Base-by-base conservation (phyloP, 2,888 invertebrate genomes). In the Chaetoderma sp. region DNA sequence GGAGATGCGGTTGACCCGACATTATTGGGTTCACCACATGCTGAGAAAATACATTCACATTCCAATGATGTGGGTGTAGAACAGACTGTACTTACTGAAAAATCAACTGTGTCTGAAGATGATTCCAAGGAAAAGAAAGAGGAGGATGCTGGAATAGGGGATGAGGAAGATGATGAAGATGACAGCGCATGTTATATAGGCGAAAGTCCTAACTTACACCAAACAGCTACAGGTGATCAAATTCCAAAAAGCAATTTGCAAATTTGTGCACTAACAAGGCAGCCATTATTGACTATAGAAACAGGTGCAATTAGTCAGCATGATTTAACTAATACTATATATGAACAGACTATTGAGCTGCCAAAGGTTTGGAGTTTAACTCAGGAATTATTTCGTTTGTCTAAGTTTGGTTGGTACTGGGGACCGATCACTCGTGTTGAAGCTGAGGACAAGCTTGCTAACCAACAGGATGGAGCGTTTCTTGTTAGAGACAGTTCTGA, bases 401-500 rank as follows among this genome's bases (percentile, higher is more conserved):
- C 86, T 28, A 85, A 81, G 59, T 83, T 83, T 78, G 85, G 86
- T 8, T 93, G 93, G 93, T 94, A 93, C 81, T 93, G 93, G 93
- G 93, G 93, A 25, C 91, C 92, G 62, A 90, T 93, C 72, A 90
- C 91, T 0, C 88, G 92, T 57, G 88, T 89, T 39, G 91, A 92
- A 84, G 93, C 93, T 0, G 92, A 93, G 82, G 89, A 90, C 62
- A 91, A 91, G 81, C 86, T 93, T 27, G 87, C 89, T 57, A 90
- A 90, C 67, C 91, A 91, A 81, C 91, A 92, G 21, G 92, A 93
- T 78, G 93, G 93, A 63, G 90, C 93, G 59, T 93, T 93, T 86
- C 87, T 93, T 65, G 91, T 93, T 6, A 88, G 93, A 32, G 93
- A 93, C 83, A 93, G 93, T 2, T 91, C 92, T 23, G 91, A 92